A percentile compares a stretch with the other conserved stretches of the same genome.
These are phyloP conservation scores for Sinotaia quadrata DNA, from an alignment of 2,888 invertebrate species.

Conservation along the genomic window DNA sequence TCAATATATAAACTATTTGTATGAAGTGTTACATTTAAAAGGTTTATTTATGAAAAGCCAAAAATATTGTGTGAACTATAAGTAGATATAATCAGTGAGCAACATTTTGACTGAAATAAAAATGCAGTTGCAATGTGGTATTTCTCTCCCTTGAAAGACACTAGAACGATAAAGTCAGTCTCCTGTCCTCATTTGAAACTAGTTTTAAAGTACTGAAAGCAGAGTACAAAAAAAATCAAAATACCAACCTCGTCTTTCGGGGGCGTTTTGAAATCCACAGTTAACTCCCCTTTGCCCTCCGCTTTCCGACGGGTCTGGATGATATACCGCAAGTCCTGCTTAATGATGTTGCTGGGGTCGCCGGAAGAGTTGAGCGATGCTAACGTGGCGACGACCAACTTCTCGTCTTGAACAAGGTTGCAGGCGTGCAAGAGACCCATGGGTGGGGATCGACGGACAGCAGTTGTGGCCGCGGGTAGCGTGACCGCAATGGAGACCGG, in stretches of 20 bases:
- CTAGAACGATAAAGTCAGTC: too few relatives aligned
- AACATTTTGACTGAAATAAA: too few relatives aligned
- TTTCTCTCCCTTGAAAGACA: too few relatives aligned
- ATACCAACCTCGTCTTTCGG: conserved; percentile 38
- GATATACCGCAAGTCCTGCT: conserved; percentile 54
- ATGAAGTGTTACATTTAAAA: too few relatives aligned
- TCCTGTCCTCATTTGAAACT: too few relatives aligned
- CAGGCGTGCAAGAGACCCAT: conserved; percentile 35
- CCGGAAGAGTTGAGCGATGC: conserved; percentile 47
- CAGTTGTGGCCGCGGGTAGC: conserved; percentile 25
- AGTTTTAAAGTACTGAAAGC: background rate
- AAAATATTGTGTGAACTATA: too few relatives aligned
- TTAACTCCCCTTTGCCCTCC: conserved; percentile 56
- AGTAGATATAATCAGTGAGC: too few relatives aligned
- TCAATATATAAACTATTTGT: too few relatives aligned
- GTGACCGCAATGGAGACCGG: conserved; percentile 26
- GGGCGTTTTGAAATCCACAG: conserved; percentile 42
- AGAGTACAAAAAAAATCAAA: background rate
- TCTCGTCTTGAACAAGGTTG: conserved; percentile 44
- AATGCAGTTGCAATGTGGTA: too few relatives aligned
- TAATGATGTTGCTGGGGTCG: conserved; percentile 49
- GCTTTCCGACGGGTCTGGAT: conserved; percentile 54
- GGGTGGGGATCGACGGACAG: conserved; percentile 25
- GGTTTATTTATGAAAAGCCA: too few relatives aligned
- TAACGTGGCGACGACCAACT: conserved; percentile 46